Percentiles rank a stretch among this genome's conserved stretches.
Evolutionary conservation across 2,888 invertebrate species (phyloP).

Genomic region (Lasioglossum marginatum): DNA sequence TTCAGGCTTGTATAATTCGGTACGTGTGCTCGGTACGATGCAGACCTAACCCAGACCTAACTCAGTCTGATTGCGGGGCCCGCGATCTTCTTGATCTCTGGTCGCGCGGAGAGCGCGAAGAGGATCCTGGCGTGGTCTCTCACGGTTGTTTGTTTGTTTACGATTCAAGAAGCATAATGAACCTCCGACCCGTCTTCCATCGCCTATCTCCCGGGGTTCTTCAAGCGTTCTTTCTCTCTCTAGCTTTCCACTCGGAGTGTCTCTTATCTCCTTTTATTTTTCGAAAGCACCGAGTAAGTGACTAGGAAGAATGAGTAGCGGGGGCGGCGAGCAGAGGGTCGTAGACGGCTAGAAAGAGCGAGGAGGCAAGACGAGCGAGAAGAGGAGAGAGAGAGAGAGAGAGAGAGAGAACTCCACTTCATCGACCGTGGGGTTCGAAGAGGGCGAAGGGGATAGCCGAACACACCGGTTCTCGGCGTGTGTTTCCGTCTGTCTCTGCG

Average conservation of each 20-base stretch:
- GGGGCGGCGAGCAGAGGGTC: neutral
- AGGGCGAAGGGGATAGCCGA: slow-evolving; percentile 37
- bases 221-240: slow-evolving; percentile 33
- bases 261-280: slow-evolving; percentile 57
- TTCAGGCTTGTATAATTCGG: slow-evolving; percentile 50
- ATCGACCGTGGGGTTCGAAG: slow-evolving; percentile 60
- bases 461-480: slow-evolving; percentile 9
- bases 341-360: neutral
- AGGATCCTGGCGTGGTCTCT: slow-evolving; percentile 24
- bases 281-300: slow-evolving; percentile 50
- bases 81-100: neutral
- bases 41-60: neutral
- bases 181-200: slow-evolving; percentile 47
- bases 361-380: neutral
- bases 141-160: slow-evolving; percentile 65
- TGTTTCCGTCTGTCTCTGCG: slow-evolving; percentile 8
- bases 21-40: slow-evolving; percentile 15
- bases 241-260: neutral
- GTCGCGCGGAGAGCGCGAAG: slow-evolving; percentile 17
- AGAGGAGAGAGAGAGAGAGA: slow-evolving; percentile 19
- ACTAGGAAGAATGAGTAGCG: slow-evolving; percentile 41
- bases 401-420: slow-evolving; percentile 54
- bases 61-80: slow-evolving; percentile 32
- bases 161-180: slow-evolving; percentile 68
- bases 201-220: slow-evolving; percentile 39